Evolutionary conservation across 2,797 vertebrate genomes (phyloP).

Genomic region (Onychomys arenicola): DNA sequence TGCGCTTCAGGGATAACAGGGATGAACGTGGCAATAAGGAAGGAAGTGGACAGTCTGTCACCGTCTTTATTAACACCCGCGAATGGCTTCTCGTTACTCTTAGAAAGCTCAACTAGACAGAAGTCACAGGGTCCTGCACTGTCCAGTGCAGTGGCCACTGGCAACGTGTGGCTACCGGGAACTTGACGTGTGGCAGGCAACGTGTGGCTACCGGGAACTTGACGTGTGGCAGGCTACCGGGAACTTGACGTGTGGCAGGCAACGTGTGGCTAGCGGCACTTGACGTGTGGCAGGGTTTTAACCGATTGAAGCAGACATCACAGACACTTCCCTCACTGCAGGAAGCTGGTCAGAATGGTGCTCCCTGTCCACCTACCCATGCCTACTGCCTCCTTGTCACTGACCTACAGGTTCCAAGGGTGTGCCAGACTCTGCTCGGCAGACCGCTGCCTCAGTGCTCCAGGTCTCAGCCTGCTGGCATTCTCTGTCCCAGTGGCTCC

Average conservation of each 20-base stretch:
- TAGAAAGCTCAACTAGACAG: background rate
- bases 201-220: too few species aligned
- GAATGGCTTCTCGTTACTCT: background rate
- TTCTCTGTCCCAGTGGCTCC: background rate
- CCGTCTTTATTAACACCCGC: background rate
- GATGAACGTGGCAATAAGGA: background rate
- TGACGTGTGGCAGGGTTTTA: background rate
- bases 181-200: background rate
- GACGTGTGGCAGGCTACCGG: too few species aligned
- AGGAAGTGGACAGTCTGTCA: background rate
- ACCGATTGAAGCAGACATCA: background rate
- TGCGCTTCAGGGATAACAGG: background rate
- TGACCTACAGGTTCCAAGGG: background rate
- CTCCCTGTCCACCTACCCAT: background rate
- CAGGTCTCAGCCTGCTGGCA: background rate
- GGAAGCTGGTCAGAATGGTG: accelerated
- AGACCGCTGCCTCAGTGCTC: background rate
- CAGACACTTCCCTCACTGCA: background rate
- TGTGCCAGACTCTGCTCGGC: background rate
- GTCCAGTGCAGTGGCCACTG: background rate
- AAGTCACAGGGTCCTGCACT: background rate
- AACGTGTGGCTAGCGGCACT: accelerated
- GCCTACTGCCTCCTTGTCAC: background rate
- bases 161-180: accelerated
- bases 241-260: background rate